Percentiles rank a stretch among this genome's conserved stretches.
phyloP scores from a whole-genome alignment of 2,888 invertebrate species.

The Eristalis tenax region DNA sequence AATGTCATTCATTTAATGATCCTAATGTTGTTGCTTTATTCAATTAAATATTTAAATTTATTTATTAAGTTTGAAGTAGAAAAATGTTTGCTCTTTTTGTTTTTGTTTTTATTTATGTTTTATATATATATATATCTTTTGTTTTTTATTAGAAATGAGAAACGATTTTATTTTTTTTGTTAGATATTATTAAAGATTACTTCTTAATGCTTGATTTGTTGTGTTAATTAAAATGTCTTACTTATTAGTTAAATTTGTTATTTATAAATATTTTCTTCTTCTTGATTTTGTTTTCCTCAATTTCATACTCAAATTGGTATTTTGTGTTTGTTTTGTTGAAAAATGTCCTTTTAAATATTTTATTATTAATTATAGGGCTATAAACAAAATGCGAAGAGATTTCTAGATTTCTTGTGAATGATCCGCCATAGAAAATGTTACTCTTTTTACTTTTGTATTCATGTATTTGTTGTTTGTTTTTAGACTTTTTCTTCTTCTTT shows the following conservation, averaged over 20 bases:
- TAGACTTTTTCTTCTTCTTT: conserved; percentile 32
- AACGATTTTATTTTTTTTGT: conserved; percentile 42
- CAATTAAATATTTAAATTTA: conserved; percentile 72
- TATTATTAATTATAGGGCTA: conserved; percentile 30
- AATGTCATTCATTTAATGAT: conserved; percentile 62
- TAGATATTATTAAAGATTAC: conserved; percentile 47
- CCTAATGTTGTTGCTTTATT: conserved; percentile 63
- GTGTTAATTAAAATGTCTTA: conserved; percentile 66
- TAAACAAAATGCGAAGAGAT: conserved; percentile 53
- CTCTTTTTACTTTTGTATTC: not conserved
- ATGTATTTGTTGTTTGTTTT: conserved; percentile 10
- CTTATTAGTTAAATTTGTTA: conserved; percentile 61
- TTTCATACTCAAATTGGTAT: conserved; percentile 40
- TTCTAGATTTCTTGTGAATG: conserved; percentile 32
- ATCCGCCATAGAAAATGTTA: conserved; percentile 51
- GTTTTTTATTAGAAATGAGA: conserved; percentile 59
- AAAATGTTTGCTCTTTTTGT: conserved; percentile 65
- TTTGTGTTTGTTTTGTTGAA: conserved; percentile 33
- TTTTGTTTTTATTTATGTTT: not conserved
- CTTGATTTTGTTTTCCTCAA: conserved; percentile 33
- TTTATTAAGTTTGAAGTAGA: conserved; percentile 73
- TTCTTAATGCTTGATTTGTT: conserved; percentile 48
- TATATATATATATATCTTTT: conserved; percentile 42
- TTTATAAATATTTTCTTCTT: conserved; percentile 46
- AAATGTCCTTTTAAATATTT: conserved; percentile 11